Evolutionary conservation across 2,888 invertebrate species (phyloP).

Genomic region (Sinohyriopsis cumingii): DNA sequence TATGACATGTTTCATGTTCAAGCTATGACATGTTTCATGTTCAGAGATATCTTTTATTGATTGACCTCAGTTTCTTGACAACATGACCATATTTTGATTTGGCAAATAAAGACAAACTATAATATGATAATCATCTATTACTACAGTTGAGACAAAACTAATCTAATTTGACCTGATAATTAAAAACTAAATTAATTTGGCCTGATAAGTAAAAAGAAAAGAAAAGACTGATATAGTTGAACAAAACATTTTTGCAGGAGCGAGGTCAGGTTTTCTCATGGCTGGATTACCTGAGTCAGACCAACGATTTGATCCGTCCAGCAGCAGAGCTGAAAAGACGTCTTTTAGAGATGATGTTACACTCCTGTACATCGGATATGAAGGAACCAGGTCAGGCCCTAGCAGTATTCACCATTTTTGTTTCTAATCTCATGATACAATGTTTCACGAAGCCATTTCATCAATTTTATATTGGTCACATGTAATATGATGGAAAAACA

Average conservation of each 20-base stretch:
- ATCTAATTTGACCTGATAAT: too few species aligned
- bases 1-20: too few species aligned
- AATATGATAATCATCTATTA: too few species aligned
- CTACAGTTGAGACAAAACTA: too few species aligned
- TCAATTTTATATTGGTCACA: neutral
- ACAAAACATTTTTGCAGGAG: slow-evolving; percentile 67
- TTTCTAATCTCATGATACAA: neutral
- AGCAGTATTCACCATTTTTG: slow-evolving; percentile 1
- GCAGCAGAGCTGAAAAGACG: slow-evolving; percentile 76
- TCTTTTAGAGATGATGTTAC: slow-evolving; percentile 77
- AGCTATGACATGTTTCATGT: too few species aligned
- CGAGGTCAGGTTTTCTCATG: slow-evolving; percentile 78
- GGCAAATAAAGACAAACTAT: too few species aligned
- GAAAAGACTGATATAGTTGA: too few species aligned
- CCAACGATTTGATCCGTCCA: slow-evolving; percentile 76
- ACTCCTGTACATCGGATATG: slow-evolving; percentile 77
- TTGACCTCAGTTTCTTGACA: too few species aligned
- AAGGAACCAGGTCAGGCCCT: slow-evolving; percentile 70
- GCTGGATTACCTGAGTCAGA: slow-evolving; percentile 76
- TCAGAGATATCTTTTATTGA: too few species aligned
- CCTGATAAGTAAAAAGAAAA: too few species aligned
- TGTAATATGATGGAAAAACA: neutral
- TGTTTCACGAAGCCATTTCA: neutral
- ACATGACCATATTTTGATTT: too few species aligned
- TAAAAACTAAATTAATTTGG: too few species aligned